phyloP scores from a whole-genome alignment of 2,797 vertebrate genomes.

The Carduelis carduelis region DNA sequence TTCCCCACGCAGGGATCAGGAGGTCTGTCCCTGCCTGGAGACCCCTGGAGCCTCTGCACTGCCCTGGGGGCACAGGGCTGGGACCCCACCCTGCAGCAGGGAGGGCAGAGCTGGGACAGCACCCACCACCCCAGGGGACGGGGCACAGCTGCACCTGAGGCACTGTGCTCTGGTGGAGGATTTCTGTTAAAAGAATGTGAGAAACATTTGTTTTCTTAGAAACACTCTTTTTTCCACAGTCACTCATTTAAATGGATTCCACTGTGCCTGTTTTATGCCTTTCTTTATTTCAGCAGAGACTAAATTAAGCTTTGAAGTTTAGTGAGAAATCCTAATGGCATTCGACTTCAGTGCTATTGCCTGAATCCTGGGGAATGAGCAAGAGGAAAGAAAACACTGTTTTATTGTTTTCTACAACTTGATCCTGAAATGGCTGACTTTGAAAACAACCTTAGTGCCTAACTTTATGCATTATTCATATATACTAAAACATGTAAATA shows the following conservation, averaged over 20 bases:
- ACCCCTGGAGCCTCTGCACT: accelerated
- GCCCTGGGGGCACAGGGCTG: accelerated
- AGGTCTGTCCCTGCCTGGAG: neutral
- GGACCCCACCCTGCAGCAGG: accelerated
- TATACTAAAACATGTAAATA: constrained; percentile 46
- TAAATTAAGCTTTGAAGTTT: constrained; percentile 59
- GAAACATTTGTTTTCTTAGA: neutral
- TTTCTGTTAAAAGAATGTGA: neutral
- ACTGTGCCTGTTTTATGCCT: constrained; percentile 12
- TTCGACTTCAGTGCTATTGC: neutral
- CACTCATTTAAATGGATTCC: constrained; percentile 39
- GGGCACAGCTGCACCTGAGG: accelerated
- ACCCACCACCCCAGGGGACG: accelerated
- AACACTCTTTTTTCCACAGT: neutral
- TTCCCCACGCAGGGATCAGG: accelerated
- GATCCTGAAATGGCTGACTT: constrained; percentile 16
- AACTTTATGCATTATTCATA: constrained; percentile 59
- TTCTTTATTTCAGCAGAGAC: constrained; percentile 19
- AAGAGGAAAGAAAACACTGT: neutral
- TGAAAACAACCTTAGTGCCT: constrained; percentile 39
- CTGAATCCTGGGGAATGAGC: neutral
- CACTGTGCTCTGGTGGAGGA: accelerated
- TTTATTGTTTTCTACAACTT: constrained; percentile 3
- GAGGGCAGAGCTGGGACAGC: neutral
- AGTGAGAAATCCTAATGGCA: constrained; percentile 28